phyloP scores from a whole-genome alignment of 2,888 invertebrate species.

The Eupithecia insigniata region DNA sequence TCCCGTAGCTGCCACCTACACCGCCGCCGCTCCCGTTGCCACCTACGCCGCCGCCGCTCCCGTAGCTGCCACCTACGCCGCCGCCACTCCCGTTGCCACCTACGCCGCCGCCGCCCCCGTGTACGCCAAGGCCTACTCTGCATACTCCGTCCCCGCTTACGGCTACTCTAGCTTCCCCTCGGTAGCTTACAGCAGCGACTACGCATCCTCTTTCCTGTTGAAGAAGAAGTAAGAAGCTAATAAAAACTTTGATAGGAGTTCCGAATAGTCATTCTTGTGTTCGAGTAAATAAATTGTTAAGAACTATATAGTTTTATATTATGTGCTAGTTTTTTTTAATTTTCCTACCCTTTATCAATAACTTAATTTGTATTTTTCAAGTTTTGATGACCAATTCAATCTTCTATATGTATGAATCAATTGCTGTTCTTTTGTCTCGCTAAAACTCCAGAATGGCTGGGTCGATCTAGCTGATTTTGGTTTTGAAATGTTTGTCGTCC shows the following conservation, averaged over 20 bases:
- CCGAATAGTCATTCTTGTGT: conserved; percentile 30
- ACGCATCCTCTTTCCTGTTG: conserved; percentile 31
- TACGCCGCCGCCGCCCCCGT: conserved; percentile 51
- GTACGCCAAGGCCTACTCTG: conserved; percentile 43
- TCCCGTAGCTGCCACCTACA: conserved; percentile 52
- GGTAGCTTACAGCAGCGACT: conserved; percentile 36
- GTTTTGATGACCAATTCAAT: not conserved
- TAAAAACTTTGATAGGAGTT: conserved; percentile 17
- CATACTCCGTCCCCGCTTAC: conserved; percentile 37
- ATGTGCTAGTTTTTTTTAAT: conserved; percentile 8
- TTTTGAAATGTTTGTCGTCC: too few species aligned
- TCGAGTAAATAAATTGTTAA: conserved; percentile 31
- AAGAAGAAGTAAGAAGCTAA: conserved; percentile 39
- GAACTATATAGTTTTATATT: conserved; percentile 20
- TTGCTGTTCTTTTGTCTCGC: too few species aligned
- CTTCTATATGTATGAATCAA: too few species aligned
- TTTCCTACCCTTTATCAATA: conserved; percentile 1
- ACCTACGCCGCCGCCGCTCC: conserved; percentile 51
- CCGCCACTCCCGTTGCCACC: conserved; percentile 48
- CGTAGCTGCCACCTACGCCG: conserved; percentile 61
- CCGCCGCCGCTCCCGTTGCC: conserved; percentile 54
- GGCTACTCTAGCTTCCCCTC: conserved; percentile 37
- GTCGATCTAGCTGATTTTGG: too few species aligned
- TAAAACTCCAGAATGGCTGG: too few species aligned
- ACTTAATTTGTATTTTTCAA: not conserved